These are phyloP conservation scores for Eulithis prunata DNA, from an alignment of 2,888 invertebrate genomes.

Conservation along the genomic window DNA sequence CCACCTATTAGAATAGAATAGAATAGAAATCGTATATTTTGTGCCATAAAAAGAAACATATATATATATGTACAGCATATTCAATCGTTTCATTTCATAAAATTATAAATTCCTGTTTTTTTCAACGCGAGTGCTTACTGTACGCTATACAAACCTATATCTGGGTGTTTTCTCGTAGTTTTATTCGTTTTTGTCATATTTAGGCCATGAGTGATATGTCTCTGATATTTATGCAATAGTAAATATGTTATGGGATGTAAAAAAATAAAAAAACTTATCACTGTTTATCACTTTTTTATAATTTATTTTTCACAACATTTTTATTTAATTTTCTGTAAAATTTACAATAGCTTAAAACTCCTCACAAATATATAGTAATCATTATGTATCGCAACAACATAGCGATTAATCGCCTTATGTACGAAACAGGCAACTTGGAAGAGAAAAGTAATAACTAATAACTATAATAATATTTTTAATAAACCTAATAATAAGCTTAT, in stretches of 20 bases:
- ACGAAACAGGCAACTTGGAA: slow-evolving; percentile 76
- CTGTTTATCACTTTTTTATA: slow-evolving; percentile 84
- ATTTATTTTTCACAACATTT: slow-evolving; percentile 84
- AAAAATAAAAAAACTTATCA: slow-evolving; percentile 66
- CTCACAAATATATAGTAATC: slow-evolving; percentile 78
- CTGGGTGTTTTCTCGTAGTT: no score
- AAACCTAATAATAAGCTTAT: slow-evolving; percentile 75
- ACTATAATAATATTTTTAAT: slow-evolving; percentile 60
- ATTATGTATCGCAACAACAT: slow-evolving; percentile 73
- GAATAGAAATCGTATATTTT: no score
- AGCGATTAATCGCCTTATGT: slow-evolving; percentile 56
- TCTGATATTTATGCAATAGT: no score
- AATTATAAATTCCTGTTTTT: no score
- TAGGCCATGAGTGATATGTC: no score
- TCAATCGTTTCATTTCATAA: no score
- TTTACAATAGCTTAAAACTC: slow-evolving; percentile 84
- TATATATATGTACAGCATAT: no score
- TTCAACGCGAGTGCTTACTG: no score
- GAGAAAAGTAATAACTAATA: slow-evolving; percentile 65
- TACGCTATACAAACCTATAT: no score
- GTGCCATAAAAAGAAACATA: no score
- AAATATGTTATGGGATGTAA: background rate
- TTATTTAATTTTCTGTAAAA: slow-evolving; percentile 83
- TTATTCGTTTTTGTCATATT: no score
- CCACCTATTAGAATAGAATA: no score